These are phyloP conservation scores for Monochamus alternatus DNA, from an alignment of 2,888 invertebrate species.

Conservation along the genomic window DNA sequence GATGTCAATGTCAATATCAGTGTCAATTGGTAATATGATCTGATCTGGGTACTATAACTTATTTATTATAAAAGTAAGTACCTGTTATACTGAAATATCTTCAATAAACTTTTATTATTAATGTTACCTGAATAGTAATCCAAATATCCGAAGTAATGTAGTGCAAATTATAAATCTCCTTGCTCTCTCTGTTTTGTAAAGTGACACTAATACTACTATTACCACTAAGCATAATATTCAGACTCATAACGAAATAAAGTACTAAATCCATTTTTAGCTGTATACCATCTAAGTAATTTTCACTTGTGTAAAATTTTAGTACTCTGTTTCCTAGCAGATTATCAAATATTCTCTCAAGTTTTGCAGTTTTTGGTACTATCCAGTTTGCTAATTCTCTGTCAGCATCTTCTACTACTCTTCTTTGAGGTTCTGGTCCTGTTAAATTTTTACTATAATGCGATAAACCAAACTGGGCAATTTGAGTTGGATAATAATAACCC, in stretches of 20 bases:
- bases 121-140: constrained; percentile 80
- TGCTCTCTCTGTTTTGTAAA: constrained; percentile 84
- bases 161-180: constrained; percentile 86
- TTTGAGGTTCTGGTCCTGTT: constrained; percentile 86
- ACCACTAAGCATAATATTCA: constrained; percentile 81
- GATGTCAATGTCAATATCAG: too few species aligned
- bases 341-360: constrained; percentile 77
- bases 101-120: neutral
- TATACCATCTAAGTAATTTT: constrained; percentile 80
- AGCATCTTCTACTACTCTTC: constrained; percentile 84
- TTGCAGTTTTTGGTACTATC: constrained; percentile 82
- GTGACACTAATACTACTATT: constrained; percentile 89
- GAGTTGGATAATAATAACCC: constrained; percentile 98
- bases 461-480: constrained; percentile 98
- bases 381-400: constrained; percentile 79
- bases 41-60: too few species aligned
- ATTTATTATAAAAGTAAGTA: too few species aligned
- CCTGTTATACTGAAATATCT: too few species aligned
- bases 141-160: constrained; percentile 84
- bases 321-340: constrained; percentile 75
- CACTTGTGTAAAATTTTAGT: constrained; percentile 82
- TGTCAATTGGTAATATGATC: too few species aligned
- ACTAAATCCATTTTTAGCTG: constrained; percentile 80
- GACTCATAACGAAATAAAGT: constrained; percentile 83
- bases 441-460: constrained; percentile 98